phyloP scores from a whole-genome alignment of 2,113 vertebrate species.

The Zonotrichia leucophrys region DNA sequence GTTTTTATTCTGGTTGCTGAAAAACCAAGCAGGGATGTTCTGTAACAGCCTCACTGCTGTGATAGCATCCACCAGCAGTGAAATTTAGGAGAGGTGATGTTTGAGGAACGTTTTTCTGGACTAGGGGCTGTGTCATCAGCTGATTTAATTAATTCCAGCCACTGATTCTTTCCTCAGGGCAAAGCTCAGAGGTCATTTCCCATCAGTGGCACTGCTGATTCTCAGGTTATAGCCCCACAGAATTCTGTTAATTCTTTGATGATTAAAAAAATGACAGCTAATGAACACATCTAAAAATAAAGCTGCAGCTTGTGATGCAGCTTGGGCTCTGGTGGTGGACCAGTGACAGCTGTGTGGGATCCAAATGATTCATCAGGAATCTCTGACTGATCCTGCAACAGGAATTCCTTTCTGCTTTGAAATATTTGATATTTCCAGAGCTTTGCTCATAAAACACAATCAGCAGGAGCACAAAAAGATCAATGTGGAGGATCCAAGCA shows the following conservation, averaged over 20 bases:
- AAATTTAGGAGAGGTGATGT: not conserved
- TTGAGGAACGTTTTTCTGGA: fast-evolving
- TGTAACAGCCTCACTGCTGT: not conserved
- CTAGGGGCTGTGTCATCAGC: not conserved
- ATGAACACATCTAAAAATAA: not conserved
- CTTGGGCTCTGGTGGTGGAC: not conserved
- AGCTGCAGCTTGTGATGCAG: not conserved
- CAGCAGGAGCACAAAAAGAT: not conserved
- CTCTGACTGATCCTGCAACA: not conserved
- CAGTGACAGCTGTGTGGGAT: not conserved
- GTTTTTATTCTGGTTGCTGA: not conserved
- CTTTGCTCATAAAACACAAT: not conserved
- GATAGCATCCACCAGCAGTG: not conserved
- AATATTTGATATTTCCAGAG: not conserved
- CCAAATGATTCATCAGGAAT: not conserved
- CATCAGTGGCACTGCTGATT: not conserved
- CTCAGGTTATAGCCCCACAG: not conserved
- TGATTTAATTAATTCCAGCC: not conserved
- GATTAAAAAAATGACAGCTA: not conserved
- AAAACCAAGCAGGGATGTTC: not conserved
- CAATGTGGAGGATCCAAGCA: not conserved
- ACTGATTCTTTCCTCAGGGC: not conserved
- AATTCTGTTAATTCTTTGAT: not conserved
- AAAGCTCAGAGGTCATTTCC: not conserved
- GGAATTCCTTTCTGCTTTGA: not conserved